These are phyloP conservation scores for Isaurus tuberculatus DNA, from an alignment of 92 coral and sea anemone genomes.

Conservation along the genomic window DNA sequence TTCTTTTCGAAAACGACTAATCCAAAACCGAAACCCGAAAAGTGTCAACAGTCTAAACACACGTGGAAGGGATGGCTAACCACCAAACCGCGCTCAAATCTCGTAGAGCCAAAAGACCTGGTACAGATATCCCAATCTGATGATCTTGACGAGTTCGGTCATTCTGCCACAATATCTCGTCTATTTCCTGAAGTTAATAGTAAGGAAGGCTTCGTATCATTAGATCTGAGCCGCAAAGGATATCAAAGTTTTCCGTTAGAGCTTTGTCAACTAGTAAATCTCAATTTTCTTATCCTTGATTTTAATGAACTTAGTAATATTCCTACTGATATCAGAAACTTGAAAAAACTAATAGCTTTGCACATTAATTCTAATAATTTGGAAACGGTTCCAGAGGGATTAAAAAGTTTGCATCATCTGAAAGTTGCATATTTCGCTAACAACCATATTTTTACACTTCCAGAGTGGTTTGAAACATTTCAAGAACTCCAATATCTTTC, in stretches of 20 bases:
- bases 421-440: constrained; percentile 68
- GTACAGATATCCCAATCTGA: constrained; percentile 19
- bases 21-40: constrained; percentile 43
- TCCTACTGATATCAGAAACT: constrained; percentile 57
- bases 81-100: constrained; percentile 10
- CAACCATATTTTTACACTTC: constrained; percentile 66
- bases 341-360: constrained; percentile 67
- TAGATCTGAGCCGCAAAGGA: constrained; percentile 73
- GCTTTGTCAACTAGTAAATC: constrained; percentile 70
- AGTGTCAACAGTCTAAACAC: constrained; percentile 62
- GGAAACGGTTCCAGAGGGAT: constrained; percentile 62
- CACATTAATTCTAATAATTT: constrained; percentile 69
- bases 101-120: neutral
- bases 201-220: constrained; percentile 68
- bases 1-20: constrained; percentile 55
- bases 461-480: constrained; percentile 80
- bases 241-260: constrained; percentile 56
- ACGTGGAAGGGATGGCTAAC: constrained; percentile 84
- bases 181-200: constrained; percentile 64
- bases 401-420: constrained; percentile 55
- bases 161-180: constrained; percentile 55
- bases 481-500: constrained; percentile 66
- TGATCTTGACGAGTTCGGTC: constrained; percentile 73
- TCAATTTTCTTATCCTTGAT: constrained; percentile 75
- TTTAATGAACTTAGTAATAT: constrained; percentile 65